phyloP scores from a whole-genome alignment of 2,113 vertebrate species.

The Gavialis gangeticus region DNA sequence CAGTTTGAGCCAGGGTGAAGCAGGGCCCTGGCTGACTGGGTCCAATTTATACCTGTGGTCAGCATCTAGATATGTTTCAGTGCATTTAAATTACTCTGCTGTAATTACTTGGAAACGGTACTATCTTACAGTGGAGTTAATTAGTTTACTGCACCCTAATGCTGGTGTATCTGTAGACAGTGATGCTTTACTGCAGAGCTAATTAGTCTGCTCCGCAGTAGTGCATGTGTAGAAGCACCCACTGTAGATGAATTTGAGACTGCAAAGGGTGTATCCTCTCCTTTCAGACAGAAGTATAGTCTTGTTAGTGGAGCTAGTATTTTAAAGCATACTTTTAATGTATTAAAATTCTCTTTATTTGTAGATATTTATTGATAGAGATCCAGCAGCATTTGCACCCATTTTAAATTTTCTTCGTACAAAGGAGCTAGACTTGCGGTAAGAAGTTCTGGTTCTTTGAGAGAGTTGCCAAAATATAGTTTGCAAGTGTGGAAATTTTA shows the following conservation, averaged over 20 bases:
- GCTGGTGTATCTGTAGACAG: no score
- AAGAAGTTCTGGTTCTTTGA: conserved; percentile 49
- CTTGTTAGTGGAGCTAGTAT: background rate
- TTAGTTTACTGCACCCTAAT: no score
- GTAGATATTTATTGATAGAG: conserved; percentile 99
- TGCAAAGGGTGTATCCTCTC: background rate
- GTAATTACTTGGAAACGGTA: no score
- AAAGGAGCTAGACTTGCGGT: conserved; percentile 97
- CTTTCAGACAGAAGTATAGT: background rate
- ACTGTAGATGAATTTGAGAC: background rate
- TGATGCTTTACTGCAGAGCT: no score
- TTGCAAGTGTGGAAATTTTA: background rate
- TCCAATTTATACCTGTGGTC: no score
- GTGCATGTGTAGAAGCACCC: no score
- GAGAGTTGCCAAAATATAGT: background rate
- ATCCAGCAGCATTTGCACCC: conserved; percentile 97
- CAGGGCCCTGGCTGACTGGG: no score
- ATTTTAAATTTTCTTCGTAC: conserved; percentile 99
- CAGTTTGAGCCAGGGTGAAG: no score
- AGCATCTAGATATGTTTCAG: no score
- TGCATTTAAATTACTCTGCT: no score
- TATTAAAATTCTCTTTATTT: conserved; percentile 50
- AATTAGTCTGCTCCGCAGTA: no score
- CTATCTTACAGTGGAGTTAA: no score
- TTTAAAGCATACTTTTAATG: background rate